Evolutionary conservation across 2,888 invertebrate species (phyloP).

Genomic region (Podotricha telesiphe): DNA sequence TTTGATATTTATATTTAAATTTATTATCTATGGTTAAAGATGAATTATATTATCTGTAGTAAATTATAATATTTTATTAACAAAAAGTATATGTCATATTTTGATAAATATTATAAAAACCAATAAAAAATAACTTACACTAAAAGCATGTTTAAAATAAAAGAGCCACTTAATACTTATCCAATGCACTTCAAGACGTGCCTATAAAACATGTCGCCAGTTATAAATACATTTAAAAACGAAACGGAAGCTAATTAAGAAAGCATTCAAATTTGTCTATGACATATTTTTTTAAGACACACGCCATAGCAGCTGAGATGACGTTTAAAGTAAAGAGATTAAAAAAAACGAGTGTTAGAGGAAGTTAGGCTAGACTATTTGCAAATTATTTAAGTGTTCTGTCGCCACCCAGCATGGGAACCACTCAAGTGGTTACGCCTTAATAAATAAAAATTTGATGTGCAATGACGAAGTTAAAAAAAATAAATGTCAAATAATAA

Average conservation of each 20-base stretch:
- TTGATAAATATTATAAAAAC: not conserved
- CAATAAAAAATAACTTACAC: not conserved
- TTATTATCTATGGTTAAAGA: not conserved
- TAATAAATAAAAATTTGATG: constrained; percentile 50
- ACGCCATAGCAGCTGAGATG: constrained; percentile 70
- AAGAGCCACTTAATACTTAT: constrained; percentile 27
- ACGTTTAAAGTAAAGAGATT: constrained; percentile 49
- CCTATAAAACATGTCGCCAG: constrained; percentile 44
- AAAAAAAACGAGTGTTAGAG: constrained; percentile 51
- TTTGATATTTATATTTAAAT: not conserved
- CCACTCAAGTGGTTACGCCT: constrained; percentile 65
- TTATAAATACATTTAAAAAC: constrained; percentile 46
- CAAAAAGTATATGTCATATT: not conserved
- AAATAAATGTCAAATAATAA: not conserved
- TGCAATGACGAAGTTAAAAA: not conserved
- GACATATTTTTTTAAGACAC: constrained; percentile 62
- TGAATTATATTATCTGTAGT: not conserved
- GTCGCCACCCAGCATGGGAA: constrained; percentile 83
- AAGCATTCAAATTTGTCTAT: constrained; percentile 57
- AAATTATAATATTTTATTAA: not conserved
- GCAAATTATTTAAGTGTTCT: constrained; percentile 79
- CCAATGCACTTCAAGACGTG: constrained; percentile 30
- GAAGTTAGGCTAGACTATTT: constrained; percentile 76
- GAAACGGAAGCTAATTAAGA: constrained; percentile 51
- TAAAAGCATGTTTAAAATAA: constrained; percentile 21